A percentile compares a stretch with the other conserved stretches of the same genome.
phyloP scores from a whole-genome alignment of 2,113 vertebrate species.

The Phyllopteryx taeniolatus region DNA sequence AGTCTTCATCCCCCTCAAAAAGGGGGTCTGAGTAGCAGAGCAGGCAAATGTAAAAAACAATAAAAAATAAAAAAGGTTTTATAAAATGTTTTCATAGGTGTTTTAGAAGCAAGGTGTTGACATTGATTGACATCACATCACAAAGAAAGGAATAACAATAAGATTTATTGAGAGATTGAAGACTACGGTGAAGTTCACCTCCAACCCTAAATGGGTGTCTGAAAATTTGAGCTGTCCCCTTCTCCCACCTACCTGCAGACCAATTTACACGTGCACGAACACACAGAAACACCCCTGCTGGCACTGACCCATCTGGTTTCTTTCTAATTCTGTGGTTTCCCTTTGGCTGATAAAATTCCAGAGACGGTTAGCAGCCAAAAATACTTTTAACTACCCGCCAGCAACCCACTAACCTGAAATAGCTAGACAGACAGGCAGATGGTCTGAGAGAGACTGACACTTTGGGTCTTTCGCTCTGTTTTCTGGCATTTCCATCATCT shows the following conservation, averaged over 20 bases:
- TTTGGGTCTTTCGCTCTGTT: slow-evolving; percentile 40
- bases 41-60: too few species aligned
- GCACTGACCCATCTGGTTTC: slow-evolving; percentile 63
- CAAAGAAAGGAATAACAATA: too few species aligned
- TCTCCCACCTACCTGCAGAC: slow-evolving; percentile 54
- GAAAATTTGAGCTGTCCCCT: slow-evolving; percentile 61
- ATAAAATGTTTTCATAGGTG: too few species aligned
- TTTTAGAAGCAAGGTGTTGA: too few species aligned
- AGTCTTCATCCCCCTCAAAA: too few species aligned
- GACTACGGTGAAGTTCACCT: slow-evolving; percentile 66
- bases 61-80: too few species aligned
- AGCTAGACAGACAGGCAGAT: slow-evolving; percentile 34
- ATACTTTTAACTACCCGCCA: slow-evolving; percentile 63
- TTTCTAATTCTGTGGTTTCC: slow-evolving; percentile 55
- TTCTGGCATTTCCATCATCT: slow-evolving; percentile 40
- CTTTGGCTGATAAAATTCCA: slow-evolving; percentile 52
- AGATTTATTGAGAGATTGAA: slow-evolving; percentile 6
- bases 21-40: too few species aligned
- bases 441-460: slow-evolving; percentile 11
- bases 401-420: slow-evolving; percentile 38
- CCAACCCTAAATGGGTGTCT: slow-evolving; percentile 54
- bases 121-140: too few species aligned
- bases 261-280: slow-evolving; percentile 43
- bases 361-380: slow-evolving; percentile 58
- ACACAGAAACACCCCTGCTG: slow-evolving; percentile 55